Base-by-base conservation (phyloP, 92 coral and sea anemone species). In the Actinernus sp. region DNA sequence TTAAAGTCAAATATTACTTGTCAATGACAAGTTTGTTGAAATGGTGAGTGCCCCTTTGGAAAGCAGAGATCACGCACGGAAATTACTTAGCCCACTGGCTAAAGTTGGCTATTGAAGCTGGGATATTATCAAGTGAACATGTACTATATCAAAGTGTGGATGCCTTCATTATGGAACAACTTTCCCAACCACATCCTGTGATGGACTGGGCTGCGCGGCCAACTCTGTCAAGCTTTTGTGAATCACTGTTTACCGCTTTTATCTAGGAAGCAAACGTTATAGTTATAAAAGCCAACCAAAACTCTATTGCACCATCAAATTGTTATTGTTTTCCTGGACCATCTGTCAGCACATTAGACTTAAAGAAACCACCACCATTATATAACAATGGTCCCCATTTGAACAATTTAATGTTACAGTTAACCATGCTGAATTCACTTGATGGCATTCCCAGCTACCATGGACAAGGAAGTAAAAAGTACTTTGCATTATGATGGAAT, bases 191-290 rank as follows among this genome's bases (percentile, higher is more conserved):
- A 1, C 45, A 87, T 52, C 85, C 93, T 23, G 85, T 82, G 1
- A 61, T 48, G 19, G 62, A 71, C 55, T 82, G 93, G 93, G 72
- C 81, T 24, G 55, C 63, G 8, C 82, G 82, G 93, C 93, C 88
- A 58, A 87, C 93, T 41, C 22, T 82, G 41, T 66, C 33, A 47
- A 86, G 86, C 43, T 58, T 24, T 39, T 80, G 92, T 52, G 74
- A 86, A 53, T 80, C 92, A 2, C 73, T 79, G 53, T 64, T 73
- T 32, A 71, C 59, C 81, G 45, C 55, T 79, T 85, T 58, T 85
- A 71, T 50, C 83, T 85, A 43, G 88, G 92, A 30, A 26, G 31
- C 6, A 85, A 85, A 38, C 74, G 83, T 30, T 85, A 59, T 79
- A 88, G 87, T 14, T 38, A 79, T 2, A 61, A 71, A 39, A 68